A percentile compares a stretch with the other conserved stretches of the same genome.
Evolutionary conservation across 2,888 invertebrate genomes (phyloP).

Genomic region (Microctonus aethiopoides): DNA sequence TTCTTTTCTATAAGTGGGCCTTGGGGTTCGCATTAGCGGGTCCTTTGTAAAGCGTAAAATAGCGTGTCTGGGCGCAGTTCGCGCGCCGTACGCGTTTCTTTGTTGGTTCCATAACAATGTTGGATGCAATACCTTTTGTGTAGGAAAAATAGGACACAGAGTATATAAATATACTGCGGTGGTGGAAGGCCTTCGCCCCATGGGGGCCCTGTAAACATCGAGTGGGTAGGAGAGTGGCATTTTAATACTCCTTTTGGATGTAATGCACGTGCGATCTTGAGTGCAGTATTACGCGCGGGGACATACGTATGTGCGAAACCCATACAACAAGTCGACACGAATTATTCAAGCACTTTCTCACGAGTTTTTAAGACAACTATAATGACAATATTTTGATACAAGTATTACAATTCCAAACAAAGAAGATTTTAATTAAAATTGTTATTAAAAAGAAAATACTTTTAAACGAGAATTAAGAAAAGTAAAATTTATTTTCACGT

Average conservation of each 20-base stretch:
- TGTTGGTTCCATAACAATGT: constrained; percentile 48
- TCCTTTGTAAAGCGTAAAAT: constrained; percentile 43
- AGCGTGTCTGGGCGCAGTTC: constrained; percentile 38
- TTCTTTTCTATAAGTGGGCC: not conserved
- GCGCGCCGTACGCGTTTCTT: constrained; percentile 40
- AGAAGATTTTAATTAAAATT: not conserved
- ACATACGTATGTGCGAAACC: not conserved
- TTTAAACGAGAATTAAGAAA: not conserved
- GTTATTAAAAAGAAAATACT: not conserved
- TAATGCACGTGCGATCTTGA: constrained; percentile 48
- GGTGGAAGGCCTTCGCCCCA: constrained; percentile 1
- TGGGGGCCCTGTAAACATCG: constrained; percentile 23
- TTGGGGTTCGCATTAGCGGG: constrained; percentile 20
- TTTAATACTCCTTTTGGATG: constrained; percentile 50
- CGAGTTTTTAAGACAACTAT: not conserved
- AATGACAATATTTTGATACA: not conserved
- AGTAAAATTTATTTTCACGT: not conserved
- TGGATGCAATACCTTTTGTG: constrained; percentile 53
- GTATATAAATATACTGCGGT: constrained; percentile 32
- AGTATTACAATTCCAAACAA: not conserved
- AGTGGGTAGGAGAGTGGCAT: constrained; percentile 43
- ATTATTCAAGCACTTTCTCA: constrained; percentile 19
- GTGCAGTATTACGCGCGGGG: constrained; percentile 35
- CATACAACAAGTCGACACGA: not conserved
- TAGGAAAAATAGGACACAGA: constrained; percentile 49